A percentile compares a stretch with the other conserved stretches of the same genome.
phyloP scores from a whole-genome alignment of 2,797 vertebrate species.

The Podargus strigoides region DNA sequence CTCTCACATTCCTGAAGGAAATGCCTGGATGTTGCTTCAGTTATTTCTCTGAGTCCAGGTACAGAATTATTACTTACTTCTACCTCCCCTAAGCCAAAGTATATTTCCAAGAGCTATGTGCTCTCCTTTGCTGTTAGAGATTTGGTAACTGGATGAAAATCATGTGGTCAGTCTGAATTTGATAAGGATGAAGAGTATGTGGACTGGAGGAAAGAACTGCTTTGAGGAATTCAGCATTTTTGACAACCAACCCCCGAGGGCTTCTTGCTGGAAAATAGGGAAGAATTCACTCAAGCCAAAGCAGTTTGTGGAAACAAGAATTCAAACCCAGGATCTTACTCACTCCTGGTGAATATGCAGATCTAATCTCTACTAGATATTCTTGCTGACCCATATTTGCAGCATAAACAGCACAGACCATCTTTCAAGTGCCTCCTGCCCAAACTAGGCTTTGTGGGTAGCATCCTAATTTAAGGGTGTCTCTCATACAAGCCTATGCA shows the following conservation, averaged over 20 bases:
- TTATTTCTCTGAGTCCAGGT: neutral
- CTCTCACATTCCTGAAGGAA: fast-evolving
- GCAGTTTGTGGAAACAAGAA: neutral
- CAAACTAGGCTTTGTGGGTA: neutral
- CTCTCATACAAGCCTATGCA: neutral
- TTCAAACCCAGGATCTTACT: neutral
- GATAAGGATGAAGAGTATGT: neutral
- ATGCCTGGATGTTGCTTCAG: neutral
- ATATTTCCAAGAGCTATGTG: neutral
- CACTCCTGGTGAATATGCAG: neutral
- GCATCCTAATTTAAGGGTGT: neutral
- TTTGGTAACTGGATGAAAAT: neutral
- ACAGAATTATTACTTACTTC: neutral
- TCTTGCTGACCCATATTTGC: neutral
- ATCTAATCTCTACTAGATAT: neutral
- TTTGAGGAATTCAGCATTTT: neutral
- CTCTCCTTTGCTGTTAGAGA: neutral
- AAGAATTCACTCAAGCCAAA: neutral
- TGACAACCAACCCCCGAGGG: neutral
- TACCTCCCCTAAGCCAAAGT: neutral
- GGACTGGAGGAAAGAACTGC: neutral
- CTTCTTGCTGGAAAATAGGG: neutral
- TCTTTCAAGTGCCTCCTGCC: neutral
- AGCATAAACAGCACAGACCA: neutral
- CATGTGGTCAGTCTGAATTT: neutral